Conservation (phyloP, 2,888 invertebrate genomes). For the Heliconius cydno region DNA sequence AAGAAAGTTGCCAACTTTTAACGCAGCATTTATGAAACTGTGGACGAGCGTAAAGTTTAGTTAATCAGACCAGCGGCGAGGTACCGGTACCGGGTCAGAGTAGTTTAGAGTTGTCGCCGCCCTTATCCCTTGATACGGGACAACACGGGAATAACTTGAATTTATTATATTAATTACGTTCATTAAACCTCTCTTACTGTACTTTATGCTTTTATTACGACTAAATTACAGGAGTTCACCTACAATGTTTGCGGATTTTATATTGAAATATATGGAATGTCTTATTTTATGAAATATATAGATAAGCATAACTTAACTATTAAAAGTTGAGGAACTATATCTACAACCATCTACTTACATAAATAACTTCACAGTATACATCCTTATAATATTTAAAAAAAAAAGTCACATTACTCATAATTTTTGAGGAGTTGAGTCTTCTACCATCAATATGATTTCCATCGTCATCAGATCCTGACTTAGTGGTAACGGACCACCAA, state of each 20-base stretch:
- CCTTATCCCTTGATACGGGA: conserved; percentile 60
- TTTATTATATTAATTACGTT: conserved; percentile 44
- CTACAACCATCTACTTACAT: no score
- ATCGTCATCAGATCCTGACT: no score
- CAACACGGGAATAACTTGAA: conserved; percentile 66
- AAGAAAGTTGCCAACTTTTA: conserved; percentile 65
- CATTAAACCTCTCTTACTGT: conserved; percentile 35
- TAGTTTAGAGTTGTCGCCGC: conserved; percentile 67
- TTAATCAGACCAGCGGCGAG: conserved; percentile 70
- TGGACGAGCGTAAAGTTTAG: conserved; percentile 68
- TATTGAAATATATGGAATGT: no score
- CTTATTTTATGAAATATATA: no score
- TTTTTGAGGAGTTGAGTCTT: no score
- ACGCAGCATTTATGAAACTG: conserved; percentile 66
- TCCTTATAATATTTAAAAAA: no score
- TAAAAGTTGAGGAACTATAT: no score
- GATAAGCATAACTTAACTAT: no score
- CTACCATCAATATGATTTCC: no score
- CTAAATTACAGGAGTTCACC: conserved; percentile 5
- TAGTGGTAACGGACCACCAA: no score
- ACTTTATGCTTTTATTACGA: conserved; percentile 26
- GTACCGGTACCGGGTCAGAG: conserved; percentile 57
- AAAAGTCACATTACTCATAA: no score
- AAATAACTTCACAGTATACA: no score
- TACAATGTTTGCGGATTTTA: background rate